Base-by-base conservation (phyloP, 1,140 invertebrate species). In the Aphelenchoides besseyi region DNA sequence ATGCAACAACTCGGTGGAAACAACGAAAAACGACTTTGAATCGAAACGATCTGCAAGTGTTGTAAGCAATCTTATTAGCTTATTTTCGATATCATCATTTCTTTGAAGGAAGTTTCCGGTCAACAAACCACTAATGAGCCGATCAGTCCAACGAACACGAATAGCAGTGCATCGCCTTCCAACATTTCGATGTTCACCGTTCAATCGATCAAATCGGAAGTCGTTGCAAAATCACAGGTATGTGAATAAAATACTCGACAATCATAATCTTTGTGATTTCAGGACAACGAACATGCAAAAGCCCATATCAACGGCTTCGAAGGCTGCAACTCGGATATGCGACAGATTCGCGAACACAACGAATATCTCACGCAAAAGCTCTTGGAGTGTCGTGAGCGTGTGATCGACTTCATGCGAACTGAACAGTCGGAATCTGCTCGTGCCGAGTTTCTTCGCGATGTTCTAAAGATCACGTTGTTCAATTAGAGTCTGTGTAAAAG, bases 71-170 rank as follows among this genome's bases (percentile, higher is more conserved):
- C 12, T 12, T 48, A 12, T 48, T 48, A 12, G 12, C 23, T 48
- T 23, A 23, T 23, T 48, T 48, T 23, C 23, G 12, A 48, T 48
- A 16, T 23, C 41, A 48, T 48, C 41, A 48, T 48, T 48, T n/a
- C 41, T 16, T 48, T 48, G 41, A 12, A 48, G 41, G 41, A 23
- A 48, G 12, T 23, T 48, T 23, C 41, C 41, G 23, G 41, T 23
- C 12, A 48, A 23, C 41, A 48, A 23, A 12, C 12, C 41, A 48
- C 41, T 12, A 48, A 16, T 23, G 41, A 48, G 41, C 41, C 41
- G 41, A 48, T 48, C 41, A 48, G 41, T 48, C 41, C 41, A 23
- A 23, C 41, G 41, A 48, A 48, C 41, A 48, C 41, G 41, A 48
- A 48, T 23, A 48, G 41, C 41, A 48, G 41, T 23, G 41, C 41